Conservation (phyloP, 2,797 vertebrate species). For the Semotilus atromaculatus region DNA sequence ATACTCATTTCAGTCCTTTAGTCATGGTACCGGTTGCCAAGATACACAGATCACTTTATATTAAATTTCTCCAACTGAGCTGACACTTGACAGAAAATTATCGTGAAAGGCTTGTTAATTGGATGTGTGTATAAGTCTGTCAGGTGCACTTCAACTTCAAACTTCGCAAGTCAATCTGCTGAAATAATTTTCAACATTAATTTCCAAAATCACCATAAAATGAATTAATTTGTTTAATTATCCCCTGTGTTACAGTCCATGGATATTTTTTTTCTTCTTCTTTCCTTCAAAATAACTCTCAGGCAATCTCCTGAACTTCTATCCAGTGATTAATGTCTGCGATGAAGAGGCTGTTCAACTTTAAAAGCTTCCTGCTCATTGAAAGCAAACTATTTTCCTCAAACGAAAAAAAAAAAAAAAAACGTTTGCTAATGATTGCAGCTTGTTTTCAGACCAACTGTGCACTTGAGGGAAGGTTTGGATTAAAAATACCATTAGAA, state of each 20-base stretch:
- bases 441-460: slow-evolving; percentile 53
- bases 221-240: slow-evolving; percentile 60
- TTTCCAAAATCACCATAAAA: slow-evolving; percentile 52
- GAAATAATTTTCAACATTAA: slow-evolving; percentile 48
- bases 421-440: slow-evolving; percentile 44
- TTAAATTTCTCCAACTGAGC: slow-evolving; percentile 73
- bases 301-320: slow-evolving; percentile 49
- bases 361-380: slow-evolving; percentile 63
- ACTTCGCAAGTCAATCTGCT: slow-evolving; percentile 48
- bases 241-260: slow-evolving; percentile 7
- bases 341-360: slow-evolving; percentile 62
- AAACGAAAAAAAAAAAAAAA: slow-evolving; percentile 32
- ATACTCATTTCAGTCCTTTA: slow-evolving; percentile 61
- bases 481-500: slow-evolving; percentile 54
- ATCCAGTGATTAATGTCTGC: slow-evolving; percentile 54
- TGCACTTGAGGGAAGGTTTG: slow-evolving; percentile 53
- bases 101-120: slow-evolving; percentile 70
- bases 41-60: slow-evolving; percentile 77
- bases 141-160: slow-evolving; percentile 46
- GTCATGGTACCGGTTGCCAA: slow-evolving; percentile 71
- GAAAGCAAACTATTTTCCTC: slow-evolving; percentile 59
- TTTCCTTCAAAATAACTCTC: slow-evolving; percentile 34
- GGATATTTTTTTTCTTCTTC: not conserved
- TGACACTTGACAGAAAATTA: slow-evolving; percentile 76
- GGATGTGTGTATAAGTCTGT: slow-evolving; percentile 35